Evolutionary conservation across 2,113 vertebrate genomes (phyloP).

Genomic region (Perognathus longimembris): DNA sequence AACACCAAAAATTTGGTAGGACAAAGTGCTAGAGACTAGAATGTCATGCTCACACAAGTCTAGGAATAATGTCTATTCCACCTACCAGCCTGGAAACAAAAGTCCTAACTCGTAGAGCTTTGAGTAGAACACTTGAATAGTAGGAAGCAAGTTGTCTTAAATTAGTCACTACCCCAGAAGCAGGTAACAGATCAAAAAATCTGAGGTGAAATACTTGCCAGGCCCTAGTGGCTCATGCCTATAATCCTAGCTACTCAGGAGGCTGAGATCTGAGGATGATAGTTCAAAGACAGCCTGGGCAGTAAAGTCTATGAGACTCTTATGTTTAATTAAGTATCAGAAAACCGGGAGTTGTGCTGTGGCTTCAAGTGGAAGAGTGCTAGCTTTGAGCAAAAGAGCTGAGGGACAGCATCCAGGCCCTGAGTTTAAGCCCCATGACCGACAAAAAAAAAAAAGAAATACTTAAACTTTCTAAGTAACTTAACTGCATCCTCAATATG

Average conservation of each 20-base stretch:
- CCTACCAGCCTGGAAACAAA: background rate
- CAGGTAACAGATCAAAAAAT: background rate
- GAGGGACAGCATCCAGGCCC: too few relatives aligned
- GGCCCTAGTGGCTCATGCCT: too few relatives aligned
- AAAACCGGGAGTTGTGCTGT: too few relatives aligned
- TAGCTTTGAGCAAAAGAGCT: too few relatives aligned
- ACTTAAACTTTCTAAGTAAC: constrained; percentile 2
- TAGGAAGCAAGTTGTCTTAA: background rate
- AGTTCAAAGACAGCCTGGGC: too few relatives aligned
- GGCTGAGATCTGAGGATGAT: too few relatives aligned
- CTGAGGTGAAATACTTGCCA: background rate
- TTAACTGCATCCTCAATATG: constrained; percentile 1
- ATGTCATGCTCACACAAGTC: background rate
- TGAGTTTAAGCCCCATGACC: too few relatives aligned
- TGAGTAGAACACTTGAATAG: background rate
- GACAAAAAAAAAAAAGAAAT: too few relatives aligned
- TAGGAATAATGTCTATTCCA: background rate
- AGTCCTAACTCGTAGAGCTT: background rate
- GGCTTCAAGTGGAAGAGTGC: too few relatives aligned
- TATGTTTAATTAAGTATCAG: too few relatives aligned
- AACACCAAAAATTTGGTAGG: background rate
- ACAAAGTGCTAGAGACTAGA: background rate
- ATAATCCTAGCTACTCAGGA: too few relatives aligned
- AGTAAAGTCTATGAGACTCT: too few relatives aligned
- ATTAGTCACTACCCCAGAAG: background rate